Evolutionary conservation across 2,888 invertebrate genomes (phyloP), one percentile per base, ranked within the genome.

Genomic region (Lepidochrysops patricia): DNA sequence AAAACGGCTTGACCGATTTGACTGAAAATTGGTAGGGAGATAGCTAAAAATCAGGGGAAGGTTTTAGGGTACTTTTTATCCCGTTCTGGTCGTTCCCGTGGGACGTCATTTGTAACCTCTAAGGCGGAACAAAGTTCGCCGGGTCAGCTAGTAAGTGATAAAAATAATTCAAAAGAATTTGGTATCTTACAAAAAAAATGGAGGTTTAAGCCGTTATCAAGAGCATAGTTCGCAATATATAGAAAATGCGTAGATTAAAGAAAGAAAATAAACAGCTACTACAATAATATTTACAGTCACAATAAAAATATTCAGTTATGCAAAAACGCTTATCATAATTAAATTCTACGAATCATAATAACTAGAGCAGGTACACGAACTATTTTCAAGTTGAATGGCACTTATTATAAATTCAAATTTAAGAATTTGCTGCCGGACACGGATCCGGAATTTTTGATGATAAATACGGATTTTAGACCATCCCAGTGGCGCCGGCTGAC

Each of bases 301-400:
- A 43, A 43, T 37, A 37, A 43, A 37, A 43, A 43, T 19, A 43
- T 43, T 19, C 19, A 9, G 43, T 43, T 43, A 43, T 43, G 19
- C 1, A 23, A 43, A 43, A 19, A 9, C 9, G 43, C 43, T 43
- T 43, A 43, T 43, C 19, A 23, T 43, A 43, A 43, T 43, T 23
- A 43, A 4, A 23, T 43, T 43, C 34, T 6, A 9, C 29, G n/a
- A n/a, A n/a, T 29, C 29, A 29, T 29, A 23, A 43, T 23, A 43
- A 43, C 43, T 43, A 43, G 43, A 43, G 43, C 43, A 43, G 43
- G 43, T 43, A 43, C 43, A 43, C 12, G 43, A 23, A 43, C 43
- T 43, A 15, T 43, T 43, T 9, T 23, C 19, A 43, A 43, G 43
- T 43, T 43, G 43, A 43, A 43, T 43, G 43, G 43, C 43, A 43